These are phyloP conservation scores for Pentalonia nigronervosa DNA, from an alignment of 1,140 invertebrate species.

Conservation along the genomic window DNA sequence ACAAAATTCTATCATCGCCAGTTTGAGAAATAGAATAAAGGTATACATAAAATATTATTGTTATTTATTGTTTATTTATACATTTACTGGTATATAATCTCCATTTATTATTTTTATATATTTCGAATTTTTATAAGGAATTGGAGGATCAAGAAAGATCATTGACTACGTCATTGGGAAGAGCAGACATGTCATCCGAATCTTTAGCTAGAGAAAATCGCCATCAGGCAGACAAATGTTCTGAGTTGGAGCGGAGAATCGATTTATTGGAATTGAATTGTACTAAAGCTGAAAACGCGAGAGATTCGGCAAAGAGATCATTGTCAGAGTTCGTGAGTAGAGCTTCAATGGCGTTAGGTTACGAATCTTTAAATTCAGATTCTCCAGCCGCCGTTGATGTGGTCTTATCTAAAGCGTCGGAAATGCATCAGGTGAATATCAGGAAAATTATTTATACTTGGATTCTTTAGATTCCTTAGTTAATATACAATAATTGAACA, in stretches of 20 bases:
- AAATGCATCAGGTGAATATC: slow-evolving; percentile 55
- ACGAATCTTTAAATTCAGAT: slow-evolving; percentile 65
- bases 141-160: slow-evolving; percentile 77
- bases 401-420: slow-evolving; percentile 75
- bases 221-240: slow-evolving; percentile 77
- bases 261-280: slow-evolving; percentile 75
- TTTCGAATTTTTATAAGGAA: slow-evolving; percentile 65
- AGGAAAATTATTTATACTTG: neutral
- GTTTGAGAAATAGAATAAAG: slow-evolving; percentile 79
- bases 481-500: neutral
- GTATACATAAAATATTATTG: slow-evolving; percentile 61
- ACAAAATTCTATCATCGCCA: slow-evolving; percentile 79
- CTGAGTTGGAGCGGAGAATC: slow-evolving; percentile 78
- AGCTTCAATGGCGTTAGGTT: slow-evolving; percentile 72
- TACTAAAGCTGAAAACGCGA: slow-evolving; percentile 72
- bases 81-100: neutral
- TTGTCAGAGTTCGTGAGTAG: slow-evolving; percentile 74
- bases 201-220: slow-evolving; percentile 76
- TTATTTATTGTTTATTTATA: neutral
- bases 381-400: slow-evolving; percentile 74
- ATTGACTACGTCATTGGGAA: slow-evolving; percentile 70
- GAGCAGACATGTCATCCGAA: slow-evolving; percentile 75
- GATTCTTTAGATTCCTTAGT: too few species aligned
- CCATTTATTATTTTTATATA: neutral
- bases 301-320: slow-evolving; percentile 70